These are phyloP conservation scores for Lagria hirta DNA, from an alignment of 2,888 invertebrate genomes.

Conservation along the genomic window DNA sequence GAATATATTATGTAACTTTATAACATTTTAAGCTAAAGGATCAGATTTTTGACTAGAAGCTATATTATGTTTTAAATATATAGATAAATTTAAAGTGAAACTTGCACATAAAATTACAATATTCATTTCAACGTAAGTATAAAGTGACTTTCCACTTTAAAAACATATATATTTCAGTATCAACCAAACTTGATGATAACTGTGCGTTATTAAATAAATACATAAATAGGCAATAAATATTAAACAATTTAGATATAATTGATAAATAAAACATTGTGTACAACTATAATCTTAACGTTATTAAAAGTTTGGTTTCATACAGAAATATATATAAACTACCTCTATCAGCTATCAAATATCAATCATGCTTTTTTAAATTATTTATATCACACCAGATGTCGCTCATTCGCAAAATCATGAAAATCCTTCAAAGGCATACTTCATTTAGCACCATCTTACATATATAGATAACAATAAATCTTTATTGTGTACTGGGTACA, in stretches of 20 bases:
- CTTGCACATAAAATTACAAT: slow-evolving; percentile 48
- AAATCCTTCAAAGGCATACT: slow-evolving; percentile 50
- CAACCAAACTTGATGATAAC: slow-evolving; percentile 23
- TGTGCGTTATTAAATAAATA: slow-evolving; percentile 38
- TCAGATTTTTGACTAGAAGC: slow-evolving; percentile 50
- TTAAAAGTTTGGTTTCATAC: slow-evolving; percentile 20
- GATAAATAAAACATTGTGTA: slow-evolving; percentile 14
- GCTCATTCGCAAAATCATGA: slow-evolving; percentile 30
- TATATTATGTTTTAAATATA: slow-evolving; percentile 41
- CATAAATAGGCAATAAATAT: no score
- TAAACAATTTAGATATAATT: slow-evolving; percentile 5
- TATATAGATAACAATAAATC: slow-evolving; percentile 53
- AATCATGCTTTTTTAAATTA: slow-evolving; percentile 17
- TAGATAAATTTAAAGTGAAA: slow-evolving; percentile 49
- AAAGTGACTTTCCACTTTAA: slow-evolving; percentile 40
- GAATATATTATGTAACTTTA: slow-evolving; percentile 53
- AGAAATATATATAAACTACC: slow-evolving; percentile 22
- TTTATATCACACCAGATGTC: slow-evolving; percentile 38
- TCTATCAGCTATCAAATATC: slow-evolving; percentile 15
- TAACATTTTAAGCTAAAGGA: slow-evolving; percentile 55
- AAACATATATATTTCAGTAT: slow-evolving; percentile 24
- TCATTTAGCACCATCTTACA: slow-evolving; percentile 54
- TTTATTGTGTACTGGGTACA: slow-evolving; percentile 46
- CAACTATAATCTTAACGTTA: slow-evolving; percentile 8
- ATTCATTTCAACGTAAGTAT: slow-evolving; percentile 44